These are phyloP conservation scores for Zosterops borbonicus DNA, from an alignment of 2,113 vertebrate genomes.

Conservation along the genomic window DNA sequence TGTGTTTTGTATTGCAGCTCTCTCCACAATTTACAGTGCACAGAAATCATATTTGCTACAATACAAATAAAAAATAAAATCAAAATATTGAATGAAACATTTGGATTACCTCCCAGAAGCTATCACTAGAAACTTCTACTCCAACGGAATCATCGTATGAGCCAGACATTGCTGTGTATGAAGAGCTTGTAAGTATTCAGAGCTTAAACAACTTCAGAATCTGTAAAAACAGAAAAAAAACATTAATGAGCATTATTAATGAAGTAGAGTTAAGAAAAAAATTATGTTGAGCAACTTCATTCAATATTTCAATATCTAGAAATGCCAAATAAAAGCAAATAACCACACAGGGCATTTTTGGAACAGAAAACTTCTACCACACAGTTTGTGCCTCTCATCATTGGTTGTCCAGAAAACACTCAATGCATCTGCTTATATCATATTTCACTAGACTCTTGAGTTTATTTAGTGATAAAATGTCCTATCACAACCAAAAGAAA, in stretches of 20 bases:
- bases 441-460: neutral
- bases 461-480: neutral
- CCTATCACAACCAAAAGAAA: neutral
- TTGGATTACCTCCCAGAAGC: constrained; percentile 95
- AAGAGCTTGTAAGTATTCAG: neutral
- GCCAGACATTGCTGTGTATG: constrained; percentile 84
- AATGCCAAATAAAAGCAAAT: neutral
- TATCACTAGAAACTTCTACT: constrained; percentile 94
- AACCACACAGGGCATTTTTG: neutral
- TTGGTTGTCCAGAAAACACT: neutral
- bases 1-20: neutral
- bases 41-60: neutral
- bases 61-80: neutral
- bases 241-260: neutral
- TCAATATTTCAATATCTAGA: neutral
- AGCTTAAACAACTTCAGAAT: constrained; percentile 35
- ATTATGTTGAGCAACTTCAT: neutral
- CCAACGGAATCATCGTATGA: constrained; percentile 87
- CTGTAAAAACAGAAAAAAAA: neutral
- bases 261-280: neutral
- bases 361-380: neutral
- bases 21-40: neutral
- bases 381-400: neutral
- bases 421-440: neutral
- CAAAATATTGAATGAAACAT: neutral